Evolutionary conservation across 2,113 vertebrate species (phyloP).

Genomic region (Panthera tigris): DNA sequence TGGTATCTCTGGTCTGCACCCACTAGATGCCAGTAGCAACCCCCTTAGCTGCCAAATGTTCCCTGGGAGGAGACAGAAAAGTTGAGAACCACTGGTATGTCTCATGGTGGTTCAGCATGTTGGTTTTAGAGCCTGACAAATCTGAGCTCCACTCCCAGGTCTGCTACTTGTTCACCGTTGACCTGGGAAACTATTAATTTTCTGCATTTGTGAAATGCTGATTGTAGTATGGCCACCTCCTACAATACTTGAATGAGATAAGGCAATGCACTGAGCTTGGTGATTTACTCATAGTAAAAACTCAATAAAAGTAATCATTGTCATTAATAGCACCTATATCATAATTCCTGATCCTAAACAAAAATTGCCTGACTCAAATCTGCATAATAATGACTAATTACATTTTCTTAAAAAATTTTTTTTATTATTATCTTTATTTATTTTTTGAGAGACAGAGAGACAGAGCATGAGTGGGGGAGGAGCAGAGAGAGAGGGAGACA

Average conservation of each 20-base stretch:
- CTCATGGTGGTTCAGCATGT: neutral
- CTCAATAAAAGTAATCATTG: neutral
- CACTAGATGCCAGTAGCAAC: neutral
- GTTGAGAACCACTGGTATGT: neutral
- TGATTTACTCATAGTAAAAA: slow-evolving; percentile 16
- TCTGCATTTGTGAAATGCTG: neutral
- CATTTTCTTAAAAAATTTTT: neutral
- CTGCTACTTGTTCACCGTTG: neutral
- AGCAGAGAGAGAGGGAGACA: too few relatives aligned
- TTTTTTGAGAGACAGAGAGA: too few relatives aligned
- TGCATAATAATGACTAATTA: neutral
- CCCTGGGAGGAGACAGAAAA: neutral
- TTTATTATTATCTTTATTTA: too few relatives aligned
- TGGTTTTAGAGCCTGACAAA: neutral
- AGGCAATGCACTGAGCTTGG: neutral
- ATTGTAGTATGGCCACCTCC: neutral
- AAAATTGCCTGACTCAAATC: neutral
- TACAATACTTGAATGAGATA: neutral
- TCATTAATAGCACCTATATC: neutral
- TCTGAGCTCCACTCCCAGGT: neutral
- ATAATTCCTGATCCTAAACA: slow-evolving; percentile 1
- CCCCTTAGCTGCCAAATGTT: neutral
- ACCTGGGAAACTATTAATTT: slow-evolving; percentile 19
- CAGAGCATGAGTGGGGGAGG: too few relatives aligned
- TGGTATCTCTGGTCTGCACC: neutral